Conservation (phyloP, 2,113 vertebrate genomes). For the Thomomys bottae region DNA sequence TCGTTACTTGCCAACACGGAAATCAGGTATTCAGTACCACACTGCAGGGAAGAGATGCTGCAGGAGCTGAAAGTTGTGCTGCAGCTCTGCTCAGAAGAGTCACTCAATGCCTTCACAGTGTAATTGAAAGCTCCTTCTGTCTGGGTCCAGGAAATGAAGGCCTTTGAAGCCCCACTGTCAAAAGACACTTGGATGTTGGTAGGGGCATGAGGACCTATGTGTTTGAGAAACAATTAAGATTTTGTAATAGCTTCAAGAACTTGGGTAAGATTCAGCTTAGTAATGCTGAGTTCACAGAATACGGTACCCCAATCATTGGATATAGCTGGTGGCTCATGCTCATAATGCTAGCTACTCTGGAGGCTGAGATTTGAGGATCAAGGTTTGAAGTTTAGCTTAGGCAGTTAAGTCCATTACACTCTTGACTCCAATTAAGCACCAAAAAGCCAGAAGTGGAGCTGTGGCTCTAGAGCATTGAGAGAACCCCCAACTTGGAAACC, state of each 20-base stretch:
- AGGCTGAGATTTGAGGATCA: no score
- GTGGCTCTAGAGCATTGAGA: no score
- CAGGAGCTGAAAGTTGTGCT: constrained; percentile 83
- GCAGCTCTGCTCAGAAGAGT: constrained; percentile 84
- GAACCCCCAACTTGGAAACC: neutral
- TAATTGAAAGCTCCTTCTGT: constrained; percentile 88
- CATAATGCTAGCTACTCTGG: no score
- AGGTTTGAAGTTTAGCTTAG: no score
- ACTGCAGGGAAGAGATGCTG: constrained; percentile 85
- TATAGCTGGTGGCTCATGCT: no score
- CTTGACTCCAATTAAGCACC: no score
- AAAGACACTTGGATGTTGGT: constrained; percentile 81
- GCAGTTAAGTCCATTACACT: no score
- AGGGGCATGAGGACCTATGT: constrained; percentile 82
- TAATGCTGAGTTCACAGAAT: neutral
- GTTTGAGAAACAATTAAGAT: constrained; percentile 63
- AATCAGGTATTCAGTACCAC: constrained; percentile 88
- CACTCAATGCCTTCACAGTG: constrained; percentile 74
- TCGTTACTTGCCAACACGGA: constrained; percentile 88
- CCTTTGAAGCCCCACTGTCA: constrained; percentile 76
- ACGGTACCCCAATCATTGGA: neutral
- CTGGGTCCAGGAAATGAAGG: constrained; percentile 85
- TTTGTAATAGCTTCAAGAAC: neutral
- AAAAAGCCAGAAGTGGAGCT: no score
- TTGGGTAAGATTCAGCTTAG: neutral